phyloP scores from a whole-genome alignment of 1,140 invertebrate species.

The Drosophila murphyi region DNA sequence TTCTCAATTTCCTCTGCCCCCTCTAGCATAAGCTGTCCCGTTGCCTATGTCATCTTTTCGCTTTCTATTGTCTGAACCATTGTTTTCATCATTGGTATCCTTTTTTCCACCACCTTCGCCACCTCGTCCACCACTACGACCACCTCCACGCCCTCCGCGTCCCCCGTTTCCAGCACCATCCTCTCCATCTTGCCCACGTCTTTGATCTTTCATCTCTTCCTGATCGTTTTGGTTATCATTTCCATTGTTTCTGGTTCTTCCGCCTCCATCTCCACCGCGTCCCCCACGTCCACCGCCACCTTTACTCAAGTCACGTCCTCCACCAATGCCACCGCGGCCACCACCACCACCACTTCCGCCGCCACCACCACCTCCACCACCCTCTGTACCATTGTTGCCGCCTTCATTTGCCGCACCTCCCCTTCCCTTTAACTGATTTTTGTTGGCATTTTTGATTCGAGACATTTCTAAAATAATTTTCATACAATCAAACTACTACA shows the following conservation, averaged over 20 bases:
- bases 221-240: not conserved
- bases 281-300: not conserved
- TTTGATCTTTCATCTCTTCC: slow-evolving; percentile 5
- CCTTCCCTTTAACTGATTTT: not conserved
- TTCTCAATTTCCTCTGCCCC: no score
- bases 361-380: no score
- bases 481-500: not conserved
- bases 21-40: no score
- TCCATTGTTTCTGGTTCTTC: not conserved
- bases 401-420: no score
- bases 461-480: not conserved
- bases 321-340: not conserved
- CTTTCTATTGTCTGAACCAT: not conserved
- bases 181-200: slow-evolving; percentile 2
- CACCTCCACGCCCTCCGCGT: not conserved
- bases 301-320: not conserved
- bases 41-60: not conserved
- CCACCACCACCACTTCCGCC: not conserved
- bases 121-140: not conserved
- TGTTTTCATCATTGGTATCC: not conserved
- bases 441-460: not conserved
- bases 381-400: no score
- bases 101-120: not conserved
- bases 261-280: not conserved
- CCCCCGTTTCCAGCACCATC: slow-evolving; percentile 5